Base-by-base conservation (phyloP, 2,797 vertebrate species). In the Sebastes taczanowskii region DNA sequence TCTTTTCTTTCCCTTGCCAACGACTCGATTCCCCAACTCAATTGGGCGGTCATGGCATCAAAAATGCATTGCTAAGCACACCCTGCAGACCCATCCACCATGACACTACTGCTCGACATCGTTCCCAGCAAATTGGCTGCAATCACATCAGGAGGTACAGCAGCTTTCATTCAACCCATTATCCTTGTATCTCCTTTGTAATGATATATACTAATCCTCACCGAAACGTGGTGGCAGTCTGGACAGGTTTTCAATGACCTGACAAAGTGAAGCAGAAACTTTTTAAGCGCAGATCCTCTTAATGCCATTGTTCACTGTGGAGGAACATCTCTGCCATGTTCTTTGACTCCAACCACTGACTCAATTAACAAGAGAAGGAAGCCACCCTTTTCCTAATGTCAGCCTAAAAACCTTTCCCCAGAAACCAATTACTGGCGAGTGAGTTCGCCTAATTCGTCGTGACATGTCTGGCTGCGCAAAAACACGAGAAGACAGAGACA, bases 341-440 rank as follows among this genome's bases (percentile, higher is more conserved):
- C 80, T 89, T 83, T 81, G 89, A 85, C 94, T 87, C 86, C 25
- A 77, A 89, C 89, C 86, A 86, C 88, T 60, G 89, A 86, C 88
- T 93, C 92, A 92, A 92, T 93, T 92, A 94, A 83, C 80, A 65
- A 86, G 86, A 86, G 75, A 82, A 74, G 84, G 86, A 87, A 91
- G 86, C 49, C 91, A 90, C 86, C 90, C 88, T 91, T 92, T 92
- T 91, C 78, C 89, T 93, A 94, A 94, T 94, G 93, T 93, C 94
- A 94, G 88, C 82, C 88, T 85, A 73, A 92, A 93, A 92, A 88
- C 89, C 93, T 92, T 89, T 94, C 87, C 91, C 89, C 74, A 82
- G 91, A 94, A 95, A 95, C 91, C 95, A 96, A 96, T 96, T 95
- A 95, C 92, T 86, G 82, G 79, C 32, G 11, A 91, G 80, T 88